phyloP scores from a whole-genome alignment of 2,113 vertebrate genomes.

The Zapornia atra region DNA sequence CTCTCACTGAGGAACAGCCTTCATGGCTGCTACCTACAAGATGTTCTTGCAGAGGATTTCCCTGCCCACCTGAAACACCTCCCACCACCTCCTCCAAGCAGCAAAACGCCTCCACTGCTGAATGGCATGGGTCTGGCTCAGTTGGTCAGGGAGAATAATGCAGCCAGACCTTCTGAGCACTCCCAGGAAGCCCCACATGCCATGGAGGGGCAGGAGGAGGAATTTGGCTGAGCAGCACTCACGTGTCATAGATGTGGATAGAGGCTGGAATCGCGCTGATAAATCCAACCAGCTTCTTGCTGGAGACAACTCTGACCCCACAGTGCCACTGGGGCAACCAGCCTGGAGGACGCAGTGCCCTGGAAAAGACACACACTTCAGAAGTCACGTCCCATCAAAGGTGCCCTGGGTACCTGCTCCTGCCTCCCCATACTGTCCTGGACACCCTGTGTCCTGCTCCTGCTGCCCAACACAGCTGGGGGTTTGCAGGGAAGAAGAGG shows the following conservation, averaged over 20 bases:
- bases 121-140: neutral
- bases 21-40: neutral
- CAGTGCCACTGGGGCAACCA: constrained; percentile 99
- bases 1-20: accelerated
- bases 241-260: constrained; percentile 95
- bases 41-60: neutral
- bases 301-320: constrained; percentile 94
- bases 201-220: neutral
- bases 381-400: neutral
- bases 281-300: constrained; percentile 96
- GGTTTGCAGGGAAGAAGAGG: neutral
- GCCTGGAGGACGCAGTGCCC: constrained; percentile 95
- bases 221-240: constrained; percentile 38
- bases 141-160: neutral
- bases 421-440: neutral
- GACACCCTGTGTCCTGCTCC: neutral
- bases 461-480: accelerated
- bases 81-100: neutral
- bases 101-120: neutral
- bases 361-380: constrained; percentile 24
- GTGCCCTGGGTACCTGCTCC: neutral
- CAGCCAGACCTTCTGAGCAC: neutral
- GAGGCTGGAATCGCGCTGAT: constrained; percentile 96
- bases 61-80: neutral
- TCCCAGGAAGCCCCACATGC: neutral